Evolutionary conservation across 2,797 vertebrate genomes (phyloP).

Genomic region (Glossophaga mutica): DNA sequence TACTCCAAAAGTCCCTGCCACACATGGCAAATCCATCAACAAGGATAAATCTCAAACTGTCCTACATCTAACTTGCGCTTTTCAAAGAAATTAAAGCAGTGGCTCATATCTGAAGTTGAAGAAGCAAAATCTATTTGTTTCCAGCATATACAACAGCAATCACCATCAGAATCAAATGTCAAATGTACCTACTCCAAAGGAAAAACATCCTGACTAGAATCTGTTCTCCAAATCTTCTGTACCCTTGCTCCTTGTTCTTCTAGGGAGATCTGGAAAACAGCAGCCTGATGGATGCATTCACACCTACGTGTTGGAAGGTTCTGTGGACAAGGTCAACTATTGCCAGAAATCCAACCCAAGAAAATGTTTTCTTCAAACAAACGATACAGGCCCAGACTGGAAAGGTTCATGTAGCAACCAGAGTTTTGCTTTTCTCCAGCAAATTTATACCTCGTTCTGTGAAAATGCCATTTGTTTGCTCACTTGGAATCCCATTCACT

Average conservation of each 20-base stretch:
- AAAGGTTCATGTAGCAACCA: not conserved
- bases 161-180: not conserved
- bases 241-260: not conserved
- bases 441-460: not conserved
- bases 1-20: not conserved
- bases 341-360: not conserved
- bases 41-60: not conserved
- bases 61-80: not conserved
- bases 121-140: not conserved
- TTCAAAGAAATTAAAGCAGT: not conserved
- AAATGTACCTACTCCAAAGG: not conserved
- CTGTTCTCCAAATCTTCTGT: not conserved
- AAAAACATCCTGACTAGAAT: not conserved
- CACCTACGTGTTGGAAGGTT: not conserved
- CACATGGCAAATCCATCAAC: not conserved
- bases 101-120: not conserved
- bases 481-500: not conserved
- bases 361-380: constrained; percentile 5
- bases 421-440: not conserved
- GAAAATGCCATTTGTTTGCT: not conserved
- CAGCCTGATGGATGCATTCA: not conserved
- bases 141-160: not conserved
- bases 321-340: not conserved
- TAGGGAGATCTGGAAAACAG: not conserved
- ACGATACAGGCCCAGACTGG: not conserved